Conservation (phyloP, 2,113 vertebrate genomes). For the Alligator mississippiensis region DNA sequence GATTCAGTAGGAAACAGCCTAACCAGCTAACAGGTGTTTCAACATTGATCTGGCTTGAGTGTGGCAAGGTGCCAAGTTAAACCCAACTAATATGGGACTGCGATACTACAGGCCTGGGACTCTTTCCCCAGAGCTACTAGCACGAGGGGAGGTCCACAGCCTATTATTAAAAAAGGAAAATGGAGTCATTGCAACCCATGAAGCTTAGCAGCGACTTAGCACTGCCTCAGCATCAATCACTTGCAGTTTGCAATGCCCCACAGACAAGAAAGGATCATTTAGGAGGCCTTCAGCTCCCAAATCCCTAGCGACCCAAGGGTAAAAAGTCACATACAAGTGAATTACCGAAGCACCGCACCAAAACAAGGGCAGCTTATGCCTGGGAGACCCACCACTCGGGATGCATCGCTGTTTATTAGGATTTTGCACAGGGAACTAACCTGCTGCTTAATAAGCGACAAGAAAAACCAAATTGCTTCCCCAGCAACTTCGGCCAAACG, state of each 20-base stretch:
- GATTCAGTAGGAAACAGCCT: neutral
- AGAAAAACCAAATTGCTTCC: neutral
- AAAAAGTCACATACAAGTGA: neutral
- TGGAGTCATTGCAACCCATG: accelerated
- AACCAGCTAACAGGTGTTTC: accelerated
- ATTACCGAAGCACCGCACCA: neutral
- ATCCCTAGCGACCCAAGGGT: neutral
- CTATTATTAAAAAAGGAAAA: neutral
- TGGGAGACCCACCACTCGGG: neutral
- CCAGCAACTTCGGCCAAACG: constrained; percentile 20
- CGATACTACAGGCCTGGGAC: no score
- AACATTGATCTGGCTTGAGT: neutral
- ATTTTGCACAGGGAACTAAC: constrained; percentile 6
- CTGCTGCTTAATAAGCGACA: neutral
- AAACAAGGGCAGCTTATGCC: neutral
- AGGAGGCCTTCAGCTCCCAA: neutral
- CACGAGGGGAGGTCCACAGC: accelerated
- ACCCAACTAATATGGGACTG: accelerated
- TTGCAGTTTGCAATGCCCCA: accelerated
- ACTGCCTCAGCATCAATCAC: neutral
- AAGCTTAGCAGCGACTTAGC: neutral
- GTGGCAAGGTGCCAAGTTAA: neutral
- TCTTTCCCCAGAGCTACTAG: neutral
- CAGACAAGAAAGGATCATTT: accelerated
- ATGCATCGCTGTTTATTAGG: neutral